Base-by-base conservation (phyloP, 2,888 invertebrate genomes). In the Polia nebulosa region DNA sequence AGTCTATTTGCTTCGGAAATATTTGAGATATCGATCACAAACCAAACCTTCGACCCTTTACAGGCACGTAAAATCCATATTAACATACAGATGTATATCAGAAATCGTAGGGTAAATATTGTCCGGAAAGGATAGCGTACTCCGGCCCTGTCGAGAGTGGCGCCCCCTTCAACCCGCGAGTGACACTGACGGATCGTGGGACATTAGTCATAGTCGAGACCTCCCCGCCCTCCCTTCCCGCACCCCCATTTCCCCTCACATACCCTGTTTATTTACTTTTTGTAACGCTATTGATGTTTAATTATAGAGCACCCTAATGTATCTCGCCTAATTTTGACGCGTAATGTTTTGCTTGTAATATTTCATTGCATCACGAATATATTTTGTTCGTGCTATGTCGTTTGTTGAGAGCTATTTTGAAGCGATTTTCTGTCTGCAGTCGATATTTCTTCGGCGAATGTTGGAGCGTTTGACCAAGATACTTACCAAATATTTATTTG, bases 161-260 rank as follows among this genome's bases (percentile, higher is more conserved):
- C 91, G 91, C 92, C 92, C 93, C 92, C 92, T 89, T 89, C 90
- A 88, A 86, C 89, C 93, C 93, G 91, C 92, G 92, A 93, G 91
- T 94, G 97, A 96, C 97, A 96, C 96, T 97, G 97, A 97, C 96
- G 96, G 96, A 97, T 97, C 96, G 96, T 92, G 94, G 92, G 91
- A 94, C 96, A 97, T 97, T 97, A 96, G 97, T 97, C 97, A 97
- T 97, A 96, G 96, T 96, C 95, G 94, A 92, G 92, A 90, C 94
- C 94, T 91, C 92, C 92, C 86, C 87, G 81, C 82, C 80, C 83
- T 81, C 89, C 80, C 87, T 93, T 94, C 93, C 93, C 93, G 90
- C 91, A 90, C 90, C 93, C 93, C 88, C 92, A 91, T 89, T 91
- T 93, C 93, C 90, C 83, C 81, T 68, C 91, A 94, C 89, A 90